Percentiles rank a stretch among this genome's conserved stretches.
Conservation (phyloP, 2,888 invertebrate species). For the Dynastes maya region DNA sequence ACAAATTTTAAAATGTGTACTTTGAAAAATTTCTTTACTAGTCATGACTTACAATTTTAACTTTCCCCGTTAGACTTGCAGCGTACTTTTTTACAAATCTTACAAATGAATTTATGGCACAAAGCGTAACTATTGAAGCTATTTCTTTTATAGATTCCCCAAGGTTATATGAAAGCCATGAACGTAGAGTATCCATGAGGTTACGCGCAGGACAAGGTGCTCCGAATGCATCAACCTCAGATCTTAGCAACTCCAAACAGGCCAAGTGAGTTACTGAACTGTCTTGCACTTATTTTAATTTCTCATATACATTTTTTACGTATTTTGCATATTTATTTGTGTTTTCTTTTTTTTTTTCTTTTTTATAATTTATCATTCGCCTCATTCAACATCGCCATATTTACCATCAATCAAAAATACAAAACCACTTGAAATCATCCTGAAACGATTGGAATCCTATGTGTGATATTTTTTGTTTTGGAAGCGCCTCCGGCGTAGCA, state of each 20-base stretch:
- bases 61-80: too few relatives aligned
- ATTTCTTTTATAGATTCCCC: constrained; percentile 65
- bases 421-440: constrained; percentile 29
- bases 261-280: constrained; percentile 70
- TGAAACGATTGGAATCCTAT: constrained; percentile 64
- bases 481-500: constrained; percentile 72
- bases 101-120: too few relatives aligned
- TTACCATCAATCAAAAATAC: constrained; percentile 51
- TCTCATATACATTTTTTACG: constrained; percentile 20
- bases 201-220: constrained; percentile 67
- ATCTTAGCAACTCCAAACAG: constrained; percentile 70
- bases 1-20: too few relatives aligned
- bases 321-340: constrained; percentile 30
- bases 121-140: neutral
- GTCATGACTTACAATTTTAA: too few relatives aligned
- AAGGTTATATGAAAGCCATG: constrained; percentile 67
- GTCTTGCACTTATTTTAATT: constrained; percentile 1
- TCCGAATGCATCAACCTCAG: constrained; percentile 70
- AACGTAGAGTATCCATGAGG: constrained; percentile 68
- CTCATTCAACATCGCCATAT: constrained; percentile 52
- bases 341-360: constrained; percentile 53
- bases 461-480: constrained; percentile 71
- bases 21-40: too few relatives aligned
- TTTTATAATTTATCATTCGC: constrained; percentile 47
- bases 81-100: too few relatives aligned